Percentiles rank a stretch among this genome's conserved stretches.
These are phyloP conservation scores for Eristalinus sepulchralis DNA, from an alignment of 2,888 invertebrate genomes.

Conservation along the genomic window DNA sequence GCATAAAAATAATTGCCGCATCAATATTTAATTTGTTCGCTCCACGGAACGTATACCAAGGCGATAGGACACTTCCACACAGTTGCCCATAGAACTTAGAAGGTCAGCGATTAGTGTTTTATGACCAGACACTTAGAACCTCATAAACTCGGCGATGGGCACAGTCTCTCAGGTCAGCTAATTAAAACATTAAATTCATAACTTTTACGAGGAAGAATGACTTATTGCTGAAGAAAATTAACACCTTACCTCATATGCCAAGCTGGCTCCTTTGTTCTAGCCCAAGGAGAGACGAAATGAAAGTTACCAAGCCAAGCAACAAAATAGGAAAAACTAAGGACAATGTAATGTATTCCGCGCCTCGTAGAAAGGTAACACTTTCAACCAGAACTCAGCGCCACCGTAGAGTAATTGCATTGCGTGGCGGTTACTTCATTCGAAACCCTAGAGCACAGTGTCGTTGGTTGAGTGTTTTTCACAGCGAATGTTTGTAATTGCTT, in stretches of 20 bases:
- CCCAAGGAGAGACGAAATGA: not conserved
- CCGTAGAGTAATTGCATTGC: not conserved
- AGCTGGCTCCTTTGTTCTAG: not conserved
- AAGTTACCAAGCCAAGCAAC: not conserved
- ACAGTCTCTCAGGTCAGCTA: not conserved
- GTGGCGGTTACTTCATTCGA: not conserved
- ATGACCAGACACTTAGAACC: not conserved
- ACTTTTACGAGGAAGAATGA: not conserved
- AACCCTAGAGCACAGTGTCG: not conserved
- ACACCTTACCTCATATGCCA: not conserved
- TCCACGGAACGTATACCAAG: not conserved
- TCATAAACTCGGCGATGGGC: not conserved
- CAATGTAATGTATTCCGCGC: no score
- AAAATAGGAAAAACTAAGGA: not conserved
- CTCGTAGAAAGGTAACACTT: not conserved
- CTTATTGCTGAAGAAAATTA: not conserved
- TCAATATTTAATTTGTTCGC: not conserved
- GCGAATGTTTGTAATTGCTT: not conserved
- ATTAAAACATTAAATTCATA: not conserved
- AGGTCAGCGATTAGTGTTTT: not conserved
- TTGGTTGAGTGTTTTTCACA: not conserved
- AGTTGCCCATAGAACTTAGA: not conserved
- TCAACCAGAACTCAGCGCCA: not conserved
- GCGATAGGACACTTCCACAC: not conserved
- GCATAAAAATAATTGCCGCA: not conserved